Evolutionary conservation across 2,113 vertebrate species (phyloP).

Genomic region (Cyprinus carpio): DNA sequence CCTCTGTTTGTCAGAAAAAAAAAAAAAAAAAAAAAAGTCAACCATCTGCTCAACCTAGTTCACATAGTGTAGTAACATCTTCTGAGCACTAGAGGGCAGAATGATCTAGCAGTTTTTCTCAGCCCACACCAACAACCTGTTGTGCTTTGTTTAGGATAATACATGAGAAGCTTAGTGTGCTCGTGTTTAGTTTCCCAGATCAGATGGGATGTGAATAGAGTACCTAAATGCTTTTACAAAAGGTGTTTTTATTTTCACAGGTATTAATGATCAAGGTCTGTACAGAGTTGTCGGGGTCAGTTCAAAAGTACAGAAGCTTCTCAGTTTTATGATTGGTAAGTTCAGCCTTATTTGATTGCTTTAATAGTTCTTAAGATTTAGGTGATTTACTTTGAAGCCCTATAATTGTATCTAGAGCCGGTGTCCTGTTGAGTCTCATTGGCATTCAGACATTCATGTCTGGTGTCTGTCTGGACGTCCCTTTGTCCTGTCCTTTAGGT

Average conservation of each 20-base stretch:
- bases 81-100: constrained; percentile 67
- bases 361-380: neutral
- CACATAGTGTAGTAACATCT: neutral
- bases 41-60: neutral
- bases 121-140: neutral
- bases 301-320: constrained; percentile 98
- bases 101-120: constrained; percentile 3
- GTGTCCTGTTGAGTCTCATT: constrained; percentile 65
- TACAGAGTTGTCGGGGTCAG: constrained; percentile 98
- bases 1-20: no score
- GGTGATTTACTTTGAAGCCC: neutral
- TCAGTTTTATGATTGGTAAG: constrained; percentile 94
- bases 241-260: constrained; percentile 66
- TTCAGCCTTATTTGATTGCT: neutral
- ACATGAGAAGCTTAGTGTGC: neutral
- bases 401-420: constrained; percentile 22
- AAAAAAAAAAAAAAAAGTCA: neutral
- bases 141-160: neutral
- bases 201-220: neutral
- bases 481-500: constrained; percentile 53
- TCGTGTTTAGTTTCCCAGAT: neutral
- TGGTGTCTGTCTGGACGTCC: constrained; percentile 52
- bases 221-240: neutral
- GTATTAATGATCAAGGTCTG: constrained; percentile 96
- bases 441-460: constrained; percentile 76